Evolutionary conservation across 2,797 vertebrate genomes (phyloP), one percentile per base, ranked within the genome.

Genomic region (Pipistrellus pipistrellus): DNA sequence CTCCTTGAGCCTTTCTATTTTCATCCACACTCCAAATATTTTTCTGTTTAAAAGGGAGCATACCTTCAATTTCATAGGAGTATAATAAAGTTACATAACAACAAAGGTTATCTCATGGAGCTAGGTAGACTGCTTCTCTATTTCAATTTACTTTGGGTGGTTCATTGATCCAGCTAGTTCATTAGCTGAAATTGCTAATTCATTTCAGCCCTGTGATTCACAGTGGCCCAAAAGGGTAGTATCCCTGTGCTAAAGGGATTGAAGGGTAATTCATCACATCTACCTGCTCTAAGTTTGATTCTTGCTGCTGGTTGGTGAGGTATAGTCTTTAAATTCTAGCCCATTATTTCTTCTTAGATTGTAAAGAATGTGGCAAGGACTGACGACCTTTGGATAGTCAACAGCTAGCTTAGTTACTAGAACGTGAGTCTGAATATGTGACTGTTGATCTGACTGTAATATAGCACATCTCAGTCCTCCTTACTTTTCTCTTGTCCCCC

Each of bases 301-400:
- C 48, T 88, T 55, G 25, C 13, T 82, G 85, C 88, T 68, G 46
- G 44, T 51, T 77, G 55, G 44, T 75, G 64, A 93, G 27, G 23
- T 44, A n/a, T 8, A 14, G 6, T 35, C 14, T 90, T 83, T 84
- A 64, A 83, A 82, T 30, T 72, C 51, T 59, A 64, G 30, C 8
- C 8, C 18, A n/a, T 69, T 92, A 46, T 93, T 85, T 68, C 20
- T 62, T 23, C 55, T 78, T 64, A 35, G 8, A 44, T 48, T 21
- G 11, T 17, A 48, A 93, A 87, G 38, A 4, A 88, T 75, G 21
- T 20, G 12, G 35, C 46, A 77, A 51, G 46, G 53, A 55, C 35
- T 69, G 78, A 84, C n/a, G n/a, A 27, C 17, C 41, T 92, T 93
- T 38, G 25, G 87, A 57, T 77, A 44, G 76, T 77, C 64, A 27